These are phyloP conservation scores for Idaea straminata DNA, from an alignment of 2,888 invertebrate genomes.

Conservation along the genomic window DNA sequence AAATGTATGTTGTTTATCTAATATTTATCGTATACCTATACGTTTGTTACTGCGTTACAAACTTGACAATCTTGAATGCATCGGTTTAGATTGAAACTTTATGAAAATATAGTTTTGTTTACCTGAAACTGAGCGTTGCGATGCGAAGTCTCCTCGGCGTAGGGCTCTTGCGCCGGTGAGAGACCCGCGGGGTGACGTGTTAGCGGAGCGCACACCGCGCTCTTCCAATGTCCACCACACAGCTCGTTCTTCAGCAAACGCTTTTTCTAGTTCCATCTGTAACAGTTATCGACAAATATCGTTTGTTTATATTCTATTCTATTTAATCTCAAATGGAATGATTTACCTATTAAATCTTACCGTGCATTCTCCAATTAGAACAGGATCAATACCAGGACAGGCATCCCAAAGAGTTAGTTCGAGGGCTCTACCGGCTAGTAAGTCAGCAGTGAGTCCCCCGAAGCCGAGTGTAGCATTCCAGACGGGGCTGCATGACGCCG, in stretches of 20 bases:
- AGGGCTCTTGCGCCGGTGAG: slow-evolving; percentile 84
- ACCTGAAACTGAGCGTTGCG: slow-evolving; percentile 87
- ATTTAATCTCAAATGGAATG: neutral
- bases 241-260: slow-evolving; percentile 92
- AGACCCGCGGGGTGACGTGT: slow-evolving; percentile 89
- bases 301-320: neutral
- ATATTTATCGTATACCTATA: neutral
- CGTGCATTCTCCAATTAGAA: slow-evolving; percentile 89
- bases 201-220: slow-evolving; percentile 88
- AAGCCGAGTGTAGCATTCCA: slow-evolving; percentile 96
- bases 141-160: slow-evolving; percentile 86
- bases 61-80: neutral
- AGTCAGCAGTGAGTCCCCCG: slow-evolving; percentile 87
- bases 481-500: slow-evolving; percentile 92
- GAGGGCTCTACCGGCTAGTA: slow-evolving; percentile 88
- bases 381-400: slow-evolving; percentile 89
- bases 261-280: slow-evolving; percentile 87
- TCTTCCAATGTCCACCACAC: slow-evolving; percentile 95
- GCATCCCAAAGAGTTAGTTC: slow-evolving; percentile 95
- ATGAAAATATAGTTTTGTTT: slow-evolving; percentile 20
- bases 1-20: neutral
- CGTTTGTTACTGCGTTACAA: neutral
- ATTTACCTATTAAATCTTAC: slow-evolving; percentile 49
- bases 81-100: neutral
- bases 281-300: neutral